These are phyloP conservation scores for Turnix velox DNA, from an alignment of 2,113 vertebrate species.

Conservation along the genomic window DNA sequence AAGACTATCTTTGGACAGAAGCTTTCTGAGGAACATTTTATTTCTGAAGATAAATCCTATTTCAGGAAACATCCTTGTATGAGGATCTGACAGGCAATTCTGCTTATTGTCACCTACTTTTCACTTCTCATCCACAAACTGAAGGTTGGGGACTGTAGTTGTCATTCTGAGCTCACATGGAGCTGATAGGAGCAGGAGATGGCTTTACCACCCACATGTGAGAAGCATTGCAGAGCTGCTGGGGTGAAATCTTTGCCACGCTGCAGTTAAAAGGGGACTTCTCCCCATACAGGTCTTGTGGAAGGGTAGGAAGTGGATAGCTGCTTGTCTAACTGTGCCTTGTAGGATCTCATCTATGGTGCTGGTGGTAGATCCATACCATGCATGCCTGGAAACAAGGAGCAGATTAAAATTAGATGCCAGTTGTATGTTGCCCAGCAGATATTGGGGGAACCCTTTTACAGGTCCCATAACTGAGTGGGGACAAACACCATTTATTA, in stretches of 20 bases:
- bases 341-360: background rate
- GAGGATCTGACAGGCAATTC: background rate
- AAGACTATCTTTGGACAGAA: background rate
- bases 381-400: background rate
- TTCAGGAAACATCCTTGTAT: background rate
- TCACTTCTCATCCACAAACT: background rate
- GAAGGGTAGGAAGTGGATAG: background rate
- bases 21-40: background rate
- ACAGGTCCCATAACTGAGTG: background rate
- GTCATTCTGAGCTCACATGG: background rate
- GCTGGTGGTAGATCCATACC: background rate
- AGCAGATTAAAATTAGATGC: background rate
- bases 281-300: background rate
- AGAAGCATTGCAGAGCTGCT: background rate
- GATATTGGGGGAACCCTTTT: background rate
- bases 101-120: background rate
- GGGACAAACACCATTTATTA: background rate
- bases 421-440: background rate
- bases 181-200: background rate
- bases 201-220: background rate
- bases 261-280: background rate
- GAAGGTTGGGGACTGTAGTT: background rate
- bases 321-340: background rate
- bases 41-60: slow-evolving; percentile 2
- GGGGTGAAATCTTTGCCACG: background rate